Base-by-base conservation (phyloP, 2,797 vertebrate species). In the Ammospiza maritima region DNA sequence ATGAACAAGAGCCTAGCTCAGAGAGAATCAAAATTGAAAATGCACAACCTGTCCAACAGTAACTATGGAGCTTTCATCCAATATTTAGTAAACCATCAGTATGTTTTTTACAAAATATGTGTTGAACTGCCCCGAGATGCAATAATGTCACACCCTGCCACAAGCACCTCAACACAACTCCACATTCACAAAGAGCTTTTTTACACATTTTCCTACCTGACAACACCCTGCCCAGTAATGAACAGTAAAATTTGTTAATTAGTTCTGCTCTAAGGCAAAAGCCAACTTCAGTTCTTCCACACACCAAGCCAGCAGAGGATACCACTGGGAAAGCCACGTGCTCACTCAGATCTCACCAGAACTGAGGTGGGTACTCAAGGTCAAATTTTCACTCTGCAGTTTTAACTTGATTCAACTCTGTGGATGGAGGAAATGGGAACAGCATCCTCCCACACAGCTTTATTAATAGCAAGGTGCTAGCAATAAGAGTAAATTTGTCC, bases 381-480 rank as follows among this genome's bases (percentile, higher is more conserved):
- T 70, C 87, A 90, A 38, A 88, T 42, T 66, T 89, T 62, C 54
- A 65, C 25, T 54, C 79, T 2, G 13, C 50, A 86, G 36, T 76
- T 84, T 88, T 66, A 91, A 81, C 47, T 85, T 53, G 44, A 84
- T 75, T 80, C 62, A 79, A 9, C 75, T 34, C 78, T 26, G 75
- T 44, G 50, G 72, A 87, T 44, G 81, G 81, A 74, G 74, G 69
- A 80, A 87, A 90, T 89, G 74, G 78, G 75, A 95, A 80, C 45
- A 17, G 66, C 76, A 89, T 75, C 73, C 58, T 93, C 93, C 81
- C 82, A 80, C 89, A 64, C 19, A 48, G 73, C 40, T 66, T 85
- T 90, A 95, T 80, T 95, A 90, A 85, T 66, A 92, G 91, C 48
- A 89, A 91, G 93, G 85, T 91, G 87, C 36, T 48, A 72, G 85